These are phyloP conservation scores for Atrichornis clamosus DNA, from an alignment of 2,113 vertebrate genomes.

Conservation along the genomic window DNA sequence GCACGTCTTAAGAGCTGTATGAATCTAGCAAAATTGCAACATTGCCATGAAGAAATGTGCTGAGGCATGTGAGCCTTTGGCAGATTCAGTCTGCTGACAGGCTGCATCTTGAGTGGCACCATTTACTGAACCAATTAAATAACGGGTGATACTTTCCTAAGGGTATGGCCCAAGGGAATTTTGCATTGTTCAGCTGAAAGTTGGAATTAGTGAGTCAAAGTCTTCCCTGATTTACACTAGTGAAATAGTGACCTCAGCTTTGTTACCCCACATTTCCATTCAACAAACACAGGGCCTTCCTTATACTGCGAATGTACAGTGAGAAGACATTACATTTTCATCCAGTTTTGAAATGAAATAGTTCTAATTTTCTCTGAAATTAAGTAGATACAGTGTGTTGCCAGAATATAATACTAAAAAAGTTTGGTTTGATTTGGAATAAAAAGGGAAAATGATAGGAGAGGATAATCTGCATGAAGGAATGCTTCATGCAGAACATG, in stretches of 20 bases:
- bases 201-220: constrained; percentile 44
- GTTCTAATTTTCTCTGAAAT: neutral
- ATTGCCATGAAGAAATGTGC: constrained; percentile 42
- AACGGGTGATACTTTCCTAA: neutral
- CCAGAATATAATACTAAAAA: neutral
- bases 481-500: neutral
- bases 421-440: neutral
- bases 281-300: neutral
- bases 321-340: neutral
- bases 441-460: neutral
- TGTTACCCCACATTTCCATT: neutral
- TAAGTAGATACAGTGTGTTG: neutral
- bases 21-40: constrained; percentile 32
- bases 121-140: constrained; percentile 54
- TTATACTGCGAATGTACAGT: neutral
- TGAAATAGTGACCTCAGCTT: constrained; percentile 33
- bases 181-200: constrained; percentile 23
- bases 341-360: neutral
- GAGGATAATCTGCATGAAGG: neutral
- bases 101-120: constrained; percentile 35
- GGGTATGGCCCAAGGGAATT: neutral
- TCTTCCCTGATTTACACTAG: neutral
- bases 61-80: constrained; percentile 18
- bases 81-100: constrained; percentile 33
- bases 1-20: neutral